Evolutionary conservation across 1,140 invertebrate species (phyloP), one percentile per base, ranked within the genome.

Genomic region (Drosophila pectinifera): DNA sequence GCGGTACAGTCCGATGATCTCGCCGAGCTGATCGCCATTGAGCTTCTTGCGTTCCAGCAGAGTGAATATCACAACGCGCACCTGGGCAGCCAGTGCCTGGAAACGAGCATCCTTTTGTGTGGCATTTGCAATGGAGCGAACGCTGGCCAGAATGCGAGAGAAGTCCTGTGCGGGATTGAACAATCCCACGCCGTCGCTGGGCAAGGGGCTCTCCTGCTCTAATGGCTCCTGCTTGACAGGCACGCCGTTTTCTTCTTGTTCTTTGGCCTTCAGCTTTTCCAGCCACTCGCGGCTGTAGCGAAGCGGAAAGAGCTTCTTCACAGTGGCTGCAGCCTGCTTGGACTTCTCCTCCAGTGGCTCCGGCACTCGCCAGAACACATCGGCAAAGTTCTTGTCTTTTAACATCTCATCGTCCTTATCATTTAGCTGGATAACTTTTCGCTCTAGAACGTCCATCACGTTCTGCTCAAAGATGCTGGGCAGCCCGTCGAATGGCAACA

Each of bases 381-480:
- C 83, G 0, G 73, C 68, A n/a, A 89, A 79, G 13, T 80, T 78
- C 6, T 69, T 82, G 22, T 83, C 78, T 6, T 73, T 54, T 2
- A 70, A 16, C 26, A 70, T 54, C 22, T 63, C 36, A 24, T 80
- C 63, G 1, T 69, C 45, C 22, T 31, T 4, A 5, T 22, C 8
- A 1, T 13, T 6, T 4, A n/a, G 16, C 18, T 22, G 42, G 14
- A 91, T 14, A 3, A 81, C 72, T n/a, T 79, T 89, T 5, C 72
- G 56, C 36, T 89, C 83, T 6, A 92, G 54, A 5, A 91, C 16
- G 41, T 92, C 91, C 81, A 90, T 83, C 0, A 92, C 48, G 58
- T 91, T 90, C 16, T 83, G 73, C 49, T 91, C 88, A 38, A 58
- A 85, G 7, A 92, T 89, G 53, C 90, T 84, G 11, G 91, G 80